phyloP scores from a whole-genome alignment of 2,797 vertebrate genomes.

The Crenuchus spilurus region DNA sequence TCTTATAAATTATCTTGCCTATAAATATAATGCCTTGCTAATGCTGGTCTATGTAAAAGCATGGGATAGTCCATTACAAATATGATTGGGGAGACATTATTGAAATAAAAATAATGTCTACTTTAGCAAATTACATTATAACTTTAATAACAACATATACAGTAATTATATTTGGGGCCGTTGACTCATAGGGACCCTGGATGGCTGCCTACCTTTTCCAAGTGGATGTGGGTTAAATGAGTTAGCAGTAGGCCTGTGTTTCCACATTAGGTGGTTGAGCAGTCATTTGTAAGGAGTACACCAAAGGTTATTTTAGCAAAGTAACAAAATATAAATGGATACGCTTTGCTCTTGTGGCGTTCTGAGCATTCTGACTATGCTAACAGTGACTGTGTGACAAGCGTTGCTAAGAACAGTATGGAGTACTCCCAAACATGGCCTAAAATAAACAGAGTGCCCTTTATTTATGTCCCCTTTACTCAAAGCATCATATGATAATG shows the following conservation, averaged over 20 bases:
- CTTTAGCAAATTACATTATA: no score
- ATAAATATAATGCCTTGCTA: no score
- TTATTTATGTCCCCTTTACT: slow-evolving; percentile 44
- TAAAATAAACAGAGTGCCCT: slow-evolving; percentile 58
- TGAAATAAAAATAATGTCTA: no score
- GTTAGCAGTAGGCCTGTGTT: slow-evolving; percentile 43
- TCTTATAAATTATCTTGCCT: no score
- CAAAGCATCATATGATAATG: slow-evolving; percentile 38
- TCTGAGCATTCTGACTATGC: slow-evolving; percentile 69
- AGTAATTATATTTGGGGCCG: no score
- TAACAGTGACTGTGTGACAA: slow-evolving; percentile 53
- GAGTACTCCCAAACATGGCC: slow-evolving; percentile 63
- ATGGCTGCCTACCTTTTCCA: no score
- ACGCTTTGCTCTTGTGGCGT: slow-evolving; percentile 71
- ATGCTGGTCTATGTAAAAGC: no score
- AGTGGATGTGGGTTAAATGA: no score
- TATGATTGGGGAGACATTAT: no score
- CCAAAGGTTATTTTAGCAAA: slow-evolving; percentile 78
- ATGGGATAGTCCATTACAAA: no score
- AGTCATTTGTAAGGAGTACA: slow-evolving; percentile 64
- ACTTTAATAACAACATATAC: no score
- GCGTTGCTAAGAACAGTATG: slow-evolving; percentile 63
- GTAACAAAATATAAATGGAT: slow-evolving; percentile 75
- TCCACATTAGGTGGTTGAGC: slow-evolving; percentile 65
- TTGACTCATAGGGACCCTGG: no score